Percentiles rank a stretch among this genome's conserved stretches.
These are phyloP conservation scores for Callopanchax toddi DNA, from an alignment of 2,113 vertebrate genomes.

Conservation along the genomic window DNA sequence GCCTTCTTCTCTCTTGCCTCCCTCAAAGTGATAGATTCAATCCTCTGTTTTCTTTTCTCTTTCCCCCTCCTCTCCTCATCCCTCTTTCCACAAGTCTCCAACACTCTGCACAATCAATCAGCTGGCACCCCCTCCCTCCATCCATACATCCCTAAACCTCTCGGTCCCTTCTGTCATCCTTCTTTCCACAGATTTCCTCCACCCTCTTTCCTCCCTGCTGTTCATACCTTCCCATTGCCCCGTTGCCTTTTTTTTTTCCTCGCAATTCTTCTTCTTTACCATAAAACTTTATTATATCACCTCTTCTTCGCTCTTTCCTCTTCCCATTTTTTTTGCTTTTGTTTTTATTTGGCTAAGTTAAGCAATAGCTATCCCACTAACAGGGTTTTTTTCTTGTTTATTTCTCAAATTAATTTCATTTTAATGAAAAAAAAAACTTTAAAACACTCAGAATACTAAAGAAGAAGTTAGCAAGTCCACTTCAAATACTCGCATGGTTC, in stretches of 20 bases:
- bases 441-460: neutral
- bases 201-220: neutral
- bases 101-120: constrained; percentile 90
- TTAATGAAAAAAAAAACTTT: neutral
- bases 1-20: constrained; percentile 21
- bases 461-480: neutral
- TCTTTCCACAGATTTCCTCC: constrained; percentile 64
- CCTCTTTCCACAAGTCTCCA: constrained; percentile 81
- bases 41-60: constrained; percentile 82
- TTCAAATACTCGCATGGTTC: neutral
- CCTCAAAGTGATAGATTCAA: constrained; percentile 84
- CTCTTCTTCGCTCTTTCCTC: neutral
- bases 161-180: constrained; percentile 63
- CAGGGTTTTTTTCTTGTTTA: neutral
- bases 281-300: constrained; percentile 9
- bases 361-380: too few species aligned
- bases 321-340: too few species aligned
- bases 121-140: constrained; percentile 61
- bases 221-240: constrained; percentile 10
- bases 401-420: neutral
- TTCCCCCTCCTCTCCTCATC: constrained; percentile 59
- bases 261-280: neutral
- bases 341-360: too few species aligned
- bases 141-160: constrained; percentile 62
- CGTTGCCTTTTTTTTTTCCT: constrained; percentile 10